phyloP scores from a whole-genome alignment of 2,113 vertebrate genomes.

The Oxyura jamaicensis region DNA sequence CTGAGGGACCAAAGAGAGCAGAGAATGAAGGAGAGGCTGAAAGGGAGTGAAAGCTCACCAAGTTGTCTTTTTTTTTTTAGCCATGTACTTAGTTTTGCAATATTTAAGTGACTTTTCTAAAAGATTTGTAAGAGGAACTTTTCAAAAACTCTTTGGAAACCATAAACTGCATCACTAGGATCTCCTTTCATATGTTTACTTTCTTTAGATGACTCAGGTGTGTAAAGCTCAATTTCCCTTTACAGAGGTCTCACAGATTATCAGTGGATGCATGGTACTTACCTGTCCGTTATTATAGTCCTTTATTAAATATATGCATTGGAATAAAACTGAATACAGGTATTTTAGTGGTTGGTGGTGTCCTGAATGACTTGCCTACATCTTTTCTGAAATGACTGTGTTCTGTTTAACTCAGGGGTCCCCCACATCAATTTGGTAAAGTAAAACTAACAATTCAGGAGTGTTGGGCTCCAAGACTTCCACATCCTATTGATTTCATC shows the following conservation, averaged over 20 bases:
- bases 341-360: not conserved
- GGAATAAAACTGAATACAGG: not conserved
- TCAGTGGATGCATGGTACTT: not conserved
- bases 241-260: not conserved
- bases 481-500: not conserved
- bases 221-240: not conserved
- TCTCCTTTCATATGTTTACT: not conserved
- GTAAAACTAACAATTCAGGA: not conserved
- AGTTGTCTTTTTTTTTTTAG: not conserved
- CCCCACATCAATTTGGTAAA: not conserved
- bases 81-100: not conserved
- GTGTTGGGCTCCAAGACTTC: too few species aligned
- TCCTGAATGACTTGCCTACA: not conserved
- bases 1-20: not conserved
- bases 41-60: not conserved
- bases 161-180: not conserved
- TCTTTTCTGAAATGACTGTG: not conserved
- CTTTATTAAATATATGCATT: not conserved
- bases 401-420: not conserved
- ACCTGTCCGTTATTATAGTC: not conserved
- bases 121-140: not conserved
- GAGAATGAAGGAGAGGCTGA: not conserved
- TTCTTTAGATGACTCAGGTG: not conserved
- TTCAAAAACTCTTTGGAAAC: not conserved
- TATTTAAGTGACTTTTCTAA: not conserved